Percentiles rank a stretch among this genome's conserved stretches.
phyloP scores from a whole-genome alignment of 2,797 vertebrate species.

The Sebastes iracundus region DNA sequence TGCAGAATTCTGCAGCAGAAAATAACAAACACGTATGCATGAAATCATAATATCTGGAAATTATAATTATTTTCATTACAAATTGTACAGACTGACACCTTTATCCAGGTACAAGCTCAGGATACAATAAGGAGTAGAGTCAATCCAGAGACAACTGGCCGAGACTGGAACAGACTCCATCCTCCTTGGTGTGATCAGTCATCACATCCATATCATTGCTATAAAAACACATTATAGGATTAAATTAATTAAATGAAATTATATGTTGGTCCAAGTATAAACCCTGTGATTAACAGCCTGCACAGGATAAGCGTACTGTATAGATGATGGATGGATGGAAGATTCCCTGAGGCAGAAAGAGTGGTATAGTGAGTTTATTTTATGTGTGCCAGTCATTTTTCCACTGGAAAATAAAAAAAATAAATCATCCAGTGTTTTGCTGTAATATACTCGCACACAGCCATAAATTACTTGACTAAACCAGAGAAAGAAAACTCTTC shows the following conservation, averaged over 20 bases:
- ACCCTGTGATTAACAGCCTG: no score
- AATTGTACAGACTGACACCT: not conserved
- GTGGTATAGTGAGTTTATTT: not conserved
- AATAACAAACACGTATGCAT: not conserved
- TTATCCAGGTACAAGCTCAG: no score
- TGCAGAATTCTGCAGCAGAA: not conserved
- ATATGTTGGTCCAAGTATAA: not conserved
- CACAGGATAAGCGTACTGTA: not conserved
- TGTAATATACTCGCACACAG: not conserved
- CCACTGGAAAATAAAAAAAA: not conserved
- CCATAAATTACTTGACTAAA: conserved; percentile 6
- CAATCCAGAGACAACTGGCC: not conserved
- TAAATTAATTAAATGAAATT: not conserved
- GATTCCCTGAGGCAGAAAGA: not conserved
- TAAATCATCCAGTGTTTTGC: not conserved
- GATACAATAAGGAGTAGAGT: no score
- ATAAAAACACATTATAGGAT: not conserved
- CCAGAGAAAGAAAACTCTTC: conserved; percentile 27
- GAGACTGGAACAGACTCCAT: not conserved
- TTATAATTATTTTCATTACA: not conserved
- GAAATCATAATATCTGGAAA: not conserved
- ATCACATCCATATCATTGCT: not conserved
- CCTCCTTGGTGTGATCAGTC: not conserved
- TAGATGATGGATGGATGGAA: not conserved
- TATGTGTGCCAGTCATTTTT: not conserved